Evolutionary conservation across 2,797 vertebrate species (phyloP), one percentile per base, ranked within the genome.

Genomic region (Heterohyrax brucei): DNA sequence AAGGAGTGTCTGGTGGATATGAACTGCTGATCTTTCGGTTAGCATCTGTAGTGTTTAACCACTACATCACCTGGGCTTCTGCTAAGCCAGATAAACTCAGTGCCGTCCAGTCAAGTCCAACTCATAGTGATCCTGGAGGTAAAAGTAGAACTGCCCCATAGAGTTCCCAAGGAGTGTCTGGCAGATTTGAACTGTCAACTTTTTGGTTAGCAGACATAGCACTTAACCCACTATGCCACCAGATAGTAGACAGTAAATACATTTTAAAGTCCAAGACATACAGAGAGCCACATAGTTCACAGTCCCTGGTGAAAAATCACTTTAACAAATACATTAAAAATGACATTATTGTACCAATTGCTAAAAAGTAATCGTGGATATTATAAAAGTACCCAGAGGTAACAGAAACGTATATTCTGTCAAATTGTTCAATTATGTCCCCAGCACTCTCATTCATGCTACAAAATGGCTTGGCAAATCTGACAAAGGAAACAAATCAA

Each of bases 271-370:
- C 19, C 19, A 95, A 12, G 44, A 77, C 46, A 89, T 39, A 76
- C 16, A 84, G 83, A 68, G 16, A 48, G 44, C 18, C 62, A 94
- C 18, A 77, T 84, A 48, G 89, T 95, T 96, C 84, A 18, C 61
- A 86, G 61, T 91, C 95, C 22, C 46, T 81, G 64, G n/a, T 72
- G 64, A 90, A 44, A 44, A 97, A 86, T 0, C 85, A 21, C 50
- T 90, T 94, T 81, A 87, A 93, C 48, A 30, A 93, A 50, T 39
- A 84, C 85, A 12, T 7, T 50, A 91, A 96, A 89, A 85, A 83
- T 39, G 70, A 83, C 61, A 86, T 93, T 80, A 93, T 64, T 64
- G 86, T 13, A 96, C 4, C 48, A 62, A 78, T 48, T 72, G 62
- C 95, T 81, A 91, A 75, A 91, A 95, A 95, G 5, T 10, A 80